Evolutionary conservation across 2,888 invertebrate genomes (phyloP).

Genomic region (Eupithecia pulchellata): DNA sequence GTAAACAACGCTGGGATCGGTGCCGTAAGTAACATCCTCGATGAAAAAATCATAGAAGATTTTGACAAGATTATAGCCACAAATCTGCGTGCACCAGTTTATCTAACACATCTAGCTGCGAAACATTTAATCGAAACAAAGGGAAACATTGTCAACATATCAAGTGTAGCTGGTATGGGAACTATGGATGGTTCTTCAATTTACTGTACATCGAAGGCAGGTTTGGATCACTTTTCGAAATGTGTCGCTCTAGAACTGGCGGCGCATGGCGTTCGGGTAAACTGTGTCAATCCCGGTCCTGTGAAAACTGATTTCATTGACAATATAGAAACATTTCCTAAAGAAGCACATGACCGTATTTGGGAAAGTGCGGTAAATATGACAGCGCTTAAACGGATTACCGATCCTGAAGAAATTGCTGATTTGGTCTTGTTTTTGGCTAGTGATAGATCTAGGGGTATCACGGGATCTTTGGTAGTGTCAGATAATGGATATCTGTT

Average conservation of each 20-base stretch:
- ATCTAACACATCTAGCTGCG: constrained; percentile 50
- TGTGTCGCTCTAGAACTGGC: constrained; percentile 93
- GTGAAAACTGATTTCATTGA: constrained; percentile 70
- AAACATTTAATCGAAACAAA: constrained; percentile 51
- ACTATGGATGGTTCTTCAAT: constrained; percentile 30
- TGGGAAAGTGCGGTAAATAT: constrained; percentile 90
- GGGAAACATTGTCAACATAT: constrained; percentile 57
- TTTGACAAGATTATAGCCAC: constrained; percentile 50
- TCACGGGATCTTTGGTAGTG: constrained; percentile 88
- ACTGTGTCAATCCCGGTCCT: constrained; percentile 94
- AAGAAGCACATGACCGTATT: constrained; percentile 13
- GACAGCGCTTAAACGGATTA: constrained; percentile 91
- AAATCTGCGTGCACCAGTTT: constrained; percentile 51
- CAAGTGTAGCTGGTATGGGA: constrained; percentile 47
- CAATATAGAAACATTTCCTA: not conserved
- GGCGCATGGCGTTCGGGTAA: constrained; percentile 90
- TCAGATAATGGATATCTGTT: constrained; percentile 47
- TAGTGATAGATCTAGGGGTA: constrained; percentile 85
- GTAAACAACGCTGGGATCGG: constrained; percentile 55
- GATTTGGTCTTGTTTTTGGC: constrained; percentile 92
- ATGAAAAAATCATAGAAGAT: constrained; percentile 45
- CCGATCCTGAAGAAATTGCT: constrained; percentile 80
- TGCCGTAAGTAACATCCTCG: constrained; percentile 31
- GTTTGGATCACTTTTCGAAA: constrained; percentile 93
- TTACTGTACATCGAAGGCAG: constrained; percentile 53